A percentile compares a stretch with the other conserved stretches of the same genome.
phyloP scores from a whole-genome alignment of 37 sponge, comb jelly and placozoan genomes.

The Petrosia ficiformis region DNA sequence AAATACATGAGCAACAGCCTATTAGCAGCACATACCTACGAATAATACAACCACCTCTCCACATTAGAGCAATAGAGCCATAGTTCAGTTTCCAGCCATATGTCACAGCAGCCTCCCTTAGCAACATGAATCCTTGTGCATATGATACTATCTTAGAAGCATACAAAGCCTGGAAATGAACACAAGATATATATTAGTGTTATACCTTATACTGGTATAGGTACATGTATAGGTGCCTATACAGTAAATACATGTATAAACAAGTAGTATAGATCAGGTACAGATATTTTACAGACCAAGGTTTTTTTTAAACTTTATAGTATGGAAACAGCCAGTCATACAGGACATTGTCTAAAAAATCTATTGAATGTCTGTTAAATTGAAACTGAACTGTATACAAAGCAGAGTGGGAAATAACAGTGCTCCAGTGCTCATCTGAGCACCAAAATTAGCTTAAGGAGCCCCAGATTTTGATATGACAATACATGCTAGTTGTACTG shows the following conservation, averaged over 20 bases:
- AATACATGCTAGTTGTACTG: too few species aligned
- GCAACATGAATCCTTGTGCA: constrained; percentile 98
- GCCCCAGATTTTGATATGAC: too few species aligned
- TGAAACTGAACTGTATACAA: too few species aligned
- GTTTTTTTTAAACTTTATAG: too few species aligned
- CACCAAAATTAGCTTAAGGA: too few species aligned
- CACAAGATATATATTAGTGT: neutral
- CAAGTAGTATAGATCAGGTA: too few species aligned
- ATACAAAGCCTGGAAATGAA: constrained; percentile 82
- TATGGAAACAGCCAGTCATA: too few species aligned
- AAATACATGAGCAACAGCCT: neutral
- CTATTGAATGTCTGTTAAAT: too few species aligned
- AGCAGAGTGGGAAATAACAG: neutral
- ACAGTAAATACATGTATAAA: too few species aligned
- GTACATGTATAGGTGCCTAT: neutral
- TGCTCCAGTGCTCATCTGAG: neutral
- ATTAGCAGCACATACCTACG: constrained; percentile 47
- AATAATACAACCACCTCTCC: constrained; percentile 99
- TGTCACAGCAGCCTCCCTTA: constrained; percentile 84
- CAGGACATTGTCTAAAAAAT: too few species aligned
- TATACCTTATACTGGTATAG: too few species aligned
- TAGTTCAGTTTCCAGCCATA: constrained; percentile 93
- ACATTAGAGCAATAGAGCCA: constrained; percentile 98
- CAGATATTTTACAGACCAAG: too few species aligned
- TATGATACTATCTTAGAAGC: constrained; percentile 97